Evolutionary conservation across 30 jellyfish, hydroid and myxozoan species (phyloP).

Genomic region (Catostylus mosaicus): DNA sequence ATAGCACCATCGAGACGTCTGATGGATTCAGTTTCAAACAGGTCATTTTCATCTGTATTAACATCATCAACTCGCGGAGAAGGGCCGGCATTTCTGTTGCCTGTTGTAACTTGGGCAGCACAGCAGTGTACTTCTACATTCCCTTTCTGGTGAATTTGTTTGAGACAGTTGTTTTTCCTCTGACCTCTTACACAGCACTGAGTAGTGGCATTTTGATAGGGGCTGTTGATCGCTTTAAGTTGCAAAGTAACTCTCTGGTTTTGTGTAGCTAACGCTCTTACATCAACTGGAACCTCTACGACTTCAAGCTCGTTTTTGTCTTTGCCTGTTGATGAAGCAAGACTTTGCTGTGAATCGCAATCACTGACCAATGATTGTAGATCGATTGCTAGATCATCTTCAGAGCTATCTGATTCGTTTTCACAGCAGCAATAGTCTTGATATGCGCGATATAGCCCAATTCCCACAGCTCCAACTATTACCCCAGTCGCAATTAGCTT

Average conservation of each 20-base stretch:
- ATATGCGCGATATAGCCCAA: conserved; percentile 5
- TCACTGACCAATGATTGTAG: conserved; percentile 9
- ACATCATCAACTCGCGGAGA: not conserved
- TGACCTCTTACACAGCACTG: conserved; percentile 2
- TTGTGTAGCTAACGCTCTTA: not conserved
- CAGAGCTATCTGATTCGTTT: not conserved
- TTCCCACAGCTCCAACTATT: conserved; percentile 31
- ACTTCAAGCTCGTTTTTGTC: not conserved
- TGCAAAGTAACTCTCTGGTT: conserved; percentile 19
- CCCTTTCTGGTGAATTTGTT: not conserved
- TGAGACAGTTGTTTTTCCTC: not conserved
- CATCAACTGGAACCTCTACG: conserved; percentile 14
- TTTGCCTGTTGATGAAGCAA: not conserved
- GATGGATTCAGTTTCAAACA: conserved; percentile 60
- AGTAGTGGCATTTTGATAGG: not conserved
- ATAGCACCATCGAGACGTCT: conserved; percentile 66
- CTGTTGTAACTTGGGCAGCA: not conserved
- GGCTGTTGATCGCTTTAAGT: conserved; percentile 1
- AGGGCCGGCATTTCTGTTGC: not conserved
- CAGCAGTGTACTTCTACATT: not conserved
- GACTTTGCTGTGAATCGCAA: conserved; percentile 7
- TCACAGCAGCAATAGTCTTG: not conserved
- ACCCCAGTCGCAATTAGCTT: conserved; percentile 6
- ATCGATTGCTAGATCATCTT: conserved; percentile 6
- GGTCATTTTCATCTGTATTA: conserved; percentile 1